Percentiles rank a stretch among this genome's conserved stretches.
Conservation (phyloP, 2,888 invertebrate genomes). For the Macrosoma leucophasiata region DNA sequence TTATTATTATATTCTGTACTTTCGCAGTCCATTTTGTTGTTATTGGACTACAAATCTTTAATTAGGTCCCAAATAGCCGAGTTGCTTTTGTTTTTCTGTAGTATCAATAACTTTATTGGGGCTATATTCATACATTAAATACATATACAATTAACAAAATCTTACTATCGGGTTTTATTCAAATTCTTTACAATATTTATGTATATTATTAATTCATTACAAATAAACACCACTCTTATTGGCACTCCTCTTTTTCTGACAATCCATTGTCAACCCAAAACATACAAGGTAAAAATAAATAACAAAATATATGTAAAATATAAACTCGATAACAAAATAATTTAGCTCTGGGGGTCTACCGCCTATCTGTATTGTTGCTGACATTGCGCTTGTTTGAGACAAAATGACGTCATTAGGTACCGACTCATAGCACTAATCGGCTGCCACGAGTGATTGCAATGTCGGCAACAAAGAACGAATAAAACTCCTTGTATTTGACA, state of each 20-base stretch:
- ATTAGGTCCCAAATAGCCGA: too few relatives aligned
- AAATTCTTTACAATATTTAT: conserved; percentile 62
- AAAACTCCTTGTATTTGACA: too few relatives aligned
- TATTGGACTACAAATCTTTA: conserved; percentile 1
- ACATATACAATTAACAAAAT: conserved; percentile 35
- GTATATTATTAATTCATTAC: conserved; percentile 46
- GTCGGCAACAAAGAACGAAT: too few relatives aligned
- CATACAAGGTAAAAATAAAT: conserved; percentile 29
- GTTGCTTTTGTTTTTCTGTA: conserved; percentile 14
- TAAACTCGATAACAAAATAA: conserved; percentile 28
- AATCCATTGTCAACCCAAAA: conserved; percentile 45
- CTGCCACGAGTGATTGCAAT: too few relatives aligned
- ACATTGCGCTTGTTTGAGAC: too few relatives aligned
- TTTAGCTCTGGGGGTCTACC: too few relatives aligned
- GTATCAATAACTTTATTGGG: conserved; percentile 12
- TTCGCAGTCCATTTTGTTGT: conserved; percentile 6
- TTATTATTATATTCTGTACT: conserved; percentile 4
- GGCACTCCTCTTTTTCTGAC: conserved; percentile 56
- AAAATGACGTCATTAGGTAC: too few relatives aligned
- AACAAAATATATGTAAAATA: conserved; percentile 26
- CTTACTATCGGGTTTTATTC: conserved; percentile 60
- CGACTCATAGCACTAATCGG: too few relatives aligned
- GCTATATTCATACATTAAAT: conserved; percentile 27
- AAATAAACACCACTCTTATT: conserved; percentile 54
- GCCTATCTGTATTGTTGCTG: too few relatives aligned